phyloP scores from a whole-genome alignment of 2,113 vertebrate species.

The Sialia sialis region DNA sequence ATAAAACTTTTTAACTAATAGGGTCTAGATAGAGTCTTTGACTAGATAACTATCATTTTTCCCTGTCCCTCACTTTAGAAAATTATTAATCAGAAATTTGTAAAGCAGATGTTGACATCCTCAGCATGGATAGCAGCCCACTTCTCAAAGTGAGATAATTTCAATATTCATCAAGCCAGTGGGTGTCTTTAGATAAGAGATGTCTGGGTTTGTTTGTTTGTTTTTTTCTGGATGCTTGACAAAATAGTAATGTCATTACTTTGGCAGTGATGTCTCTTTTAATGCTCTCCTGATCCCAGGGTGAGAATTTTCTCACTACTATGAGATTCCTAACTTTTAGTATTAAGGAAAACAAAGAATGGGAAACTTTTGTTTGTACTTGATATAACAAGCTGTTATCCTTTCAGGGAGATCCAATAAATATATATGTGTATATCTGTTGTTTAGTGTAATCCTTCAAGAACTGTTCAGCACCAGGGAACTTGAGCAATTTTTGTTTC shows the following conservation, averaged over 20 bases:
- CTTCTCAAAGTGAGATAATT: not conserved
- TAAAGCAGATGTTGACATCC: not conserved
- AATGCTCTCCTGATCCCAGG: not conserved
- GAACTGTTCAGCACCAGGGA: not conserved
- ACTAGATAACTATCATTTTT: not conserved
- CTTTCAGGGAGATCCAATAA: not conserved
- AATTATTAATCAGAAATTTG: not conserved
- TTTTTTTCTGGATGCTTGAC: not conserved
- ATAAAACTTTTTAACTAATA: not conserved
- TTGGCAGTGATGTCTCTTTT: not conserved
- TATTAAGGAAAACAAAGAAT: not conserved
- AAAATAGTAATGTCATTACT: not conserved
- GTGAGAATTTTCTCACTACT: not conserved
- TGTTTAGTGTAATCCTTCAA: not conserved
- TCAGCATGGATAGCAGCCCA: not conserved
- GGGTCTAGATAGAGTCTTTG: not conserved
- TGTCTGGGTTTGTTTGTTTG: not conserved
- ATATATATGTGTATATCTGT: not conserved
- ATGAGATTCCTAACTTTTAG: not conserved
- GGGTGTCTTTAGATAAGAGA: not conserved
- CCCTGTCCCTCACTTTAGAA: rapidly evolving
- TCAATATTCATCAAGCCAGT: not conserved
- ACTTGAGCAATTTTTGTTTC: not conserved
- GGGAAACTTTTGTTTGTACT: not conserved
- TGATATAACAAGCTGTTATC: not conserved